Percentiles rank a stretch among this genome's conserved stretches.
Evolutionary conservation across 1,140 invertebrate species (phyloP).

Genomic region (Drosophila bocki): DNA sequence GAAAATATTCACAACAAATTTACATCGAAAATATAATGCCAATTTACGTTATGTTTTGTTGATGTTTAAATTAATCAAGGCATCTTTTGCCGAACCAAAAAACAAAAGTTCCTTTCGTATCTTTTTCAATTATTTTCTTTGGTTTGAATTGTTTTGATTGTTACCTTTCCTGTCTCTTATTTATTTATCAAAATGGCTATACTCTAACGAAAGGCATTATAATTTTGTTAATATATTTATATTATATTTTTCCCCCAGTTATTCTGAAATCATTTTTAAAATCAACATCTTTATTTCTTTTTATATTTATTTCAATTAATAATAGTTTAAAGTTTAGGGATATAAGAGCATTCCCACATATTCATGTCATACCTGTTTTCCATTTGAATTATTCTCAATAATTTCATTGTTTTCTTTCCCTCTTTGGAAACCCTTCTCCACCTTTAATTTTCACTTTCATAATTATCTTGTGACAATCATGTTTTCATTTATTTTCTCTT

Average conservation of each 20-base stretch:
- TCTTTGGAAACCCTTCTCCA: neutral
- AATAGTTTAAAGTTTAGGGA: neutral
- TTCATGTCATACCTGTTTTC: neutral
- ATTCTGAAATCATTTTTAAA: too few relatives aligned
- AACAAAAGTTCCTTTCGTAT: neutral
- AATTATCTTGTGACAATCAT: constrained; percentile 41
- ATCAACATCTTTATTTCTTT: too few relatives aligned
- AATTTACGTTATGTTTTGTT: constrained; percentile 20
- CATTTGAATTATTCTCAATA: constrained; percentile 10
- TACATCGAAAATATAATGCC: neutral
- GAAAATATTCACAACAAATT: constrained; percentile 6
- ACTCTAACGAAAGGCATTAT: neutral
- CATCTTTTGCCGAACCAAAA: neutral
- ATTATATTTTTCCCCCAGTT: too few relatives aligned
- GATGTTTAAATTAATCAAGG: constrained; percentile 8
- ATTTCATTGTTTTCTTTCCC: neutral
- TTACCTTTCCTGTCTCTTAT: neutral
- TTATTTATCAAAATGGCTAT: neutral
- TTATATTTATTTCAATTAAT: neutral
- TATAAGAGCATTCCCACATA: neutral
- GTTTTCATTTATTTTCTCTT: constrained; percentile 2
- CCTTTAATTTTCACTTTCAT: constrained; percentile 28
- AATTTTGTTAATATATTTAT: too few relatives aligned
- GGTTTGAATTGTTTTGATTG: neutral
- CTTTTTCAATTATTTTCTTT: constrained; percentile 19